Evolutionary conservation across 1,140 invertebrate species (phyloP).

Genomic region (Lethrus apterus): DNA sequence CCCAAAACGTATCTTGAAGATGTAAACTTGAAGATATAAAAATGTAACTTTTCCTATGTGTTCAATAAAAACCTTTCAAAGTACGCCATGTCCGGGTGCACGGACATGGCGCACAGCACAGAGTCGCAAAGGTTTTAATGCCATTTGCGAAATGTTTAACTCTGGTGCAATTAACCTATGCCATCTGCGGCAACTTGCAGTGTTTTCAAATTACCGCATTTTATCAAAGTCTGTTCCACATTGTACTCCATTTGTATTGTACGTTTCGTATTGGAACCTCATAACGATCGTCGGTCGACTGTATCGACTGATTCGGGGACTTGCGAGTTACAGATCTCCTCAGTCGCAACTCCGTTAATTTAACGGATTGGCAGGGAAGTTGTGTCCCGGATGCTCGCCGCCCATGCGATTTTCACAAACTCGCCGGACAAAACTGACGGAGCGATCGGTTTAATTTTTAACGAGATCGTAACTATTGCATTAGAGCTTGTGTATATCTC

Average conservation of each 20-base stretch:
- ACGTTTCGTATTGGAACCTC: conserved; percentile 1
- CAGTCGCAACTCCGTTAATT: conserved; percentile 7
- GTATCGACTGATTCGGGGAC: too few relatives aligned
- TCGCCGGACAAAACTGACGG: too few relatives aligned
- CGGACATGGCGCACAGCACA: background rate
- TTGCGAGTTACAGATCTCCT: conserved; percentile 1
- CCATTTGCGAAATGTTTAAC: conserved; percentile 5
- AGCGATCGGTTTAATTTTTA: too few relatives aligned
- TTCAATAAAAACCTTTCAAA: background rate
- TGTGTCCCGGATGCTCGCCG: too few relatives aligned
- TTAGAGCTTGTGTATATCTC: too few relatives aligned
- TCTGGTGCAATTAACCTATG: conserved; percentile 5
- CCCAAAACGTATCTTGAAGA: too few relatives aligned
- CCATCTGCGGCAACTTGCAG: conserved; percentile 7
- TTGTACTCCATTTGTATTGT: conserved; percentile 8
- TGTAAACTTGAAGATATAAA: conserved; percentile 1
- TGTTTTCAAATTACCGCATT: conserved; percentile 9
- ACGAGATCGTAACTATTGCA: too few relatives aligned
- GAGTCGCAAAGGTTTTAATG: too few relatives aligned
- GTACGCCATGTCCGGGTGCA: background rate
- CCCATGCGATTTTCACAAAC: too few relatives aligned
- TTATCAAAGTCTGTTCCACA: conserved; percentile 7
- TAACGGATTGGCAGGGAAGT: conserved; percentile 6
- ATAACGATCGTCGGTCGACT: background rate
- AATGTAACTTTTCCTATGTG: background rate